Evolutionary conservation across 2,113 vertebrate species (phyloP).

Genomic region (Rhombomys opimus): DNA sequence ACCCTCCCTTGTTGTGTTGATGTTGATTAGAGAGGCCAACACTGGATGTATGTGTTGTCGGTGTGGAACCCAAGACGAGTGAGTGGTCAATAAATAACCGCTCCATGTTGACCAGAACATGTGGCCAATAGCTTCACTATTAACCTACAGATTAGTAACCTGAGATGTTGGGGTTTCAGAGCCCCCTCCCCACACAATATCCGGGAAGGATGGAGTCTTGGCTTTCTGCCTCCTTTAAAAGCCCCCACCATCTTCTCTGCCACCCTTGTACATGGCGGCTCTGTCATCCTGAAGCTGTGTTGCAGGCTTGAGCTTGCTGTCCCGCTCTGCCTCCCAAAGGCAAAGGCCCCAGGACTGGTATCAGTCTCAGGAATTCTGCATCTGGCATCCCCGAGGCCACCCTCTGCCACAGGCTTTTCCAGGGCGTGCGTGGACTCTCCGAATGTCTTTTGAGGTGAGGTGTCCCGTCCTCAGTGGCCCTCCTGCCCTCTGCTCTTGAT

Average conservation of each 20-base stretch:
- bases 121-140: neutral
- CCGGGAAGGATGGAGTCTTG: accelerated
- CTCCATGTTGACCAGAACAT: neutral
- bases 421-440: neutral
- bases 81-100: accelerated
- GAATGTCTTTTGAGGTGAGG: neutral
- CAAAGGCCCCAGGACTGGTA: neutral
- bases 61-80: accelerated
- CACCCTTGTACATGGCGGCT: accelerated
- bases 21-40: accelerated
- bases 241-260: neutral
- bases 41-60: neutral
- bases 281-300: neutral
- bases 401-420: accelerated
- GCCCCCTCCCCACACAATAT: too few species aligned
- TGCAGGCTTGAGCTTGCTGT: accelerated
- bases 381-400: accelerated
- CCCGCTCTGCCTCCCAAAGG: neutral
- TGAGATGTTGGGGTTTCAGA: neutral
- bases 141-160: neutral
- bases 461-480: neutral
- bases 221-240: accelerated
- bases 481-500: neutral
- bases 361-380: accelerated
- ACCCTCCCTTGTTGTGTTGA: accelerated